Evolutionary conservation across 2,113 vertebrate species (phyloP), one percentile per base, ranked within the genome.

Genomic region (Larimichthys polyactis): DNA sequence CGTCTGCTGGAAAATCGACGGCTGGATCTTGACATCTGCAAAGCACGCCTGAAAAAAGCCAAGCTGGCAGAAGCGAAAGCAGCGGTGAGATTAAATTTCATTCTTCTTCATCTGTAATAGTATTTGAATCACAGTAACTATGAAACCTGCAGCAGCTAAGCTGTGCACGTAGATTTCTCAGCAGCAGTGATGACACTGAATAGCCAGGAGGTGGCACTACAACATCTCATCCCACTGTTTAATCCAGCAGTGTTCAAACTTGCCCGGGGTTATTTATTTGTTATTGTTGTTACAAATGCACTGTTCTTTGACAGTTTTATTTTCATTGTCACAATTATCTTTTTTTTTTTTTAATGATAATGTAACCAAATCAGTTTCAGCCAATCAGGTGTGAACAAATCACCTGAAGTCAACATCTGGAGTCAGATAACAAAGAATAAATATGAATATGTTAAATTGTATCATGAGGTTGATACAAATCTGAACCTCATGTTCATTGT

Each of bases 41-140:
- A 99, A 90, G 97, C 98, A 0, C 93, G 98, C 3, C 15, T 99
- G 90, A 99, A 97, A 93, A 99, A 99, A 77, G 97, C 98, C 65
- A 99, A 98, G 90, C 95, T 95, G 3, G 97, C 98, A 0, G 98
- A 99, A 84, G 97, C 97, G 52, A 99, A 99, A 92, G 97, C 98
- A 77, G 95, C 97, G 90, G 98, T 99, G 94, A 96, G 92, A 74
- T 81, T 5, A 55, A 14, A 22, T 72, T 36, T 57, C 64, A 19
- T 86, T 93, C 87, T 91, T 85, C 87, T 90, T 93, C 93, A 4
- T 29, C 46, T 69, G 60, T 62, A 4, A 12, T 4, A 20, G 9
- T 22, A 19, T 22, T 44, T 72, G n/a, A 54, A 24, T 48, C 7
- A 11, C 49, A 32, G 32, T 59, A 58, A 36, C 15, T 1, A 16